Base-by-base conservation (phyloP, 2,797 vertebrate species). In the Trichosurus vulpecula region DNA sequence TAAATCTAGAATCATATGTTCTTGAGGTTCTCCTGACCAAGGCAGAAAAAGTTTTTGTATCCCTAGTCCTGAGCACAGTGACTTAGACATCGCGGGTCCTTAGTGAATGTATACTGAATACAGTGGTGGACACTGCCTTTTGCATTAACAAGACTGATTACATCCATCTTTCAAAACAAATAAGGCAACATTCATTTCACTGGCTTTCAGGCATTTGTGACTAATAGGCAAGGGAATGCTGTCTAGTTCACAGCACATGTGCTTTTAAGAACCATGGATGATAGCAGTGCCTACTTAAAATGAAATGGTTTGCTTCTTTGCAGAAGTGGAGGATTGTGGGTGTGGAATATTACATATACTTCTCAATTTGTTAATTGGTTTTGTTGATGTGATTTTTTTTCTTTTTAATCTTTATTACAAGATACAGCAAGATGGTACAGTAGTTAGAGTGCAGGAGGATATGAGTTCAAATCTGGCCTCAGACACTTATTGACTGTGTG, bases 151-250 rank as follows among this genome's bases (percentile, higher is more conserved):
- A 95, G 47, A 56, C 8, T 27, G n/a, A 56, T 6, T 35, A 9
- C 16, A 61, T 81, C 53, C 16, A 53, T 54, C 94, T 93, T 51
- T 91, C 29, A 58, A 96, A 94, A 90, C 31, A 58, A 94, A 29
- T 54, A 52, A 91, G 22, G 74, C 51, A 58, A 93, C 94, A 41
- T 94, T 91, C 47, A 93, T 35, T 94, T 66, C n/a, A 14, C 94
- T 93, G 93, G 81, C 61, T 54, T 54, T 56, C 35, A 95, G 53
- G 93, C 30, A 55, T 92, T 96, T 95, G n/a, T 92, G 22, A 93
- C 53, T 90, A 95, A 92, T 92, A 47, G 93, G 56, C 53, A 19
- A 16, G 47, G 13, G 16, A 58, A 87, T 47, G 87, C 74, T 6
- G 1, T 47, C 74, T 87, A 87, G 41, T 87, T 27, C 41, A 87